phyloP scores from a whole-genome alignment of 2,888 invertebrate species.

The Pogonocherus hispidulus region DNA sequence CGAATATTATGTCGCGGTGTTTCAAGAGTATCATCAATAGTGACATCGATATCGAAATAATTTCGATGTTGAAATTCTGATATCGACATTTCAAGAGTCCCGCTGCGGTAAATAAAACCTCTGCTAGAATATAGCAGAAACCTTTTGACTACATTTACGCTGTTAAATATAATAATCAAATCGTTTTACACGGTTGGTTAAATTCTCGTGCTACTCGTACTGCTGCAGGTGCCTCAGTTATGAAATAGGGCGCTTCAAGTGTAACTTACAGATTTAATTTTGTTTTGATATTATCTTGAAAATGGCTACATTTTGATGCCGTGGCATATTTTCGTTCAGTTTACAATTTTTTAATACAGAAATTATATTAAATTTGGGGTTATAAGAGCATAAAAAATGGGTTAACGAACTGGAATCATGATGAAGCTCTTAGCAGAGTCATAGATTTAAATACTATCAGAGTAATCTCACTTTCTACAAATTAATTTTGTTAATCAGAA shows the following conservation, averaged over 20 bases:
- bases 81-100: no score
- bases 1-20: no score
- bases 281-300: not conserved
- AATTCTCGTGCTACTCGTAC: not conserved
- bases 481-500: not conserved
- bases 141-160: no score
- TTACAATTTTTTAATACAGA: not conserved
- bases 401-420: not conserved
- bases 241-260: not conserved
- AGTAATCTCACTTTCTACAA: not conserved
- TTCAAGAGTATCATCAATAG: no score
- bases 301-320: not conserved
- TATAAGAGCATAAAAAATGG: constrained; percentile 12
- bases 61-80: no score
- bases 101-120: no score
- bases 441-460: not conserved
- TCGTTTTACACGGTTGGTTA: not conserved
- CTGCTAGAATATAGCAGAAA: no score
- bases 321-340: not conserved
- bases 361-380: not conserved
- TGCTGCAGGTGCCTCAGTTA: not conserved
- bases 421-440: not conserved
- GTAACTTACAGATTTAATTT: not conserved
- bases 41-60: no score
- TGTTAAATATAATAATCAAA: no score